phyloP scores from a whole-genome alignment of 2,797 vertebrate species.

The Myotis findleyi region DNA sequence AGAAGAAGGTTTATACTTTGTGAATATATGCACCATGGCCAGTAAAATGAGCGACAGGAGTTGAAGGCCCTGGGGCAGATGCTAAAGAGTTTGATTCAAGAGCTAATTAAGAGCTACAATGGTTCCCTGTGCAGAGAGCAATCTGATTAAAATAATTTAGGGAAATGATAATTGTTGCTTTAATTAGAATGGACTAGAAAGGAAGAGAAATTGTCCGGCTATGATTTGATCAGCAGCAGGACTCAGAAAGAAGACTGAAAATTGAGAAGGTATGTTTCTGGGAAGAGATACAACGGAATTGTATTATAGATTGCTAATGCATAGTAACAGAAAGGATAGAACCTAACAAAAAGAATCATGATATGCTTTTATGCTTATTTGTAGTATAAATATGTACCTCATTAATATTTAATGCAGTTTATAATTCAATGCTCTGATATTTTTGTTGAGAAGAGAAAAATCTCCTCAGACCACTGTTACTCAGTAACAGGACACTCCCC shows the following conservation, averaged over 20 bases:
- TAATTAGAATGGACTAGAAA: slow-evolving; percentile 65
- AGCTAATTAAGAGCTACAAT: slow-evolving; percentile 55
- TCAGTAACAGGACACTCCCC: not conserved
- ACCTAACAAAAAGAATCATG: not conserved
- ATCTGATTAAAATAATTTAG: slow-evolving; percentile 71
- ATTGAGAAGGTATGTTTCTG: slow-evolving; percentile 36
- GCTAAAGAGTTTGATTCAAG: slow-evolving; percentile 54
- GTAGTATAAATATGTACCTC: not conserved
- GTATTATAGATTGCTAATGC: not conserved
- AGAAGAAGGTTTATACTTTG: not conserved
- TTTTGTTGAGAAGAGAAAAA: not conserved
- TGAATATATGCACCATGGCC: not conserved
- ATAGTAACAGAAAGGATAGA: not conserved
- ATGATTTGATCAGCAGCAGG: slow-evolving; percentile 48
- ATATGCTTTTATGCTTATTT: not conserved
- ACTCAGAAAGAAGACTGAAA: slow-evolving; percentile 4
- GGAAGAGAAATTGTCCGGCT: slow-evolving; percentile 23
- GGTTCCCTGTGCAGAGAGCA: slow-evolving; percentile 40
- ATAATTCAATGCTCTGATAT: not conserved
- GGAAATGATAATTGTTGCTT: slow-evolving; percentile 48
- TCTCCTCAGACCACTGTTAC: not conserved
- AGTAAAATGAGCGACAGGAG: not conserved
- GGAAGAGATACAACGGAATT: slow-evolving; percentile 12
- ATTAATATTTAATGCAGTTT: slow-evolving; percentile 19
- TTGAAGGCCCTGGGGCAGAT: slow-evolving; percentile 36